Evolutionary conservation across 2,888 invertebrate species (phyloP).

Genomic region (Allophyes oxyacanthae): DNA sequence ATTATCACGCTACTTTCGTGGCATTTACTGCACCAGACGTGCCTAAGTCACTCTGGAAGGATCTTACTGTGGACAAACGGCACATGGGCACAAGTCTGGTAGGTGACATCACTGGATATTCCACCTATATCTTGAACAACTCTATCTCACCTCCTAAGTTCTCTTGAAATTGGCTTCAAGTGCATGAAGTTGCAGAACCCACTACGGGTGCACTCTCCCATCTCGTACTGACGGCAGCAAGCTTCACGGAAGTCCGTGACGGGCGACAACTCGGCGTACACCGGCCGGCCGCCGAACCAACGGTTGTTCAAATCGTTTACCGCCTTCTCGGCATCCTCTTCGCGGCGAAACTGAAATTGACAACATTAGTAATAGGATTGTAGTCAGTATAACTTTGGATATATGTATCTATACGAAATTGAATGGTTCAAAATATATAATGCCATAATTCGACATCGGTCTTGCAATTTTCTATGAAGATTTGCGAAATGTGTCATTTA

Average conservation of each 20-base stretch:
- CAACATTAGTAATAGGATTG: not conserved
- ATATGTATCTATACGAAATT: too few species aligned
- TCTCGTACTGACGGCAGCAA: slow-evolving; percentile 99
- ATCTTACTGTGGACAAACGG: too few species aligned
- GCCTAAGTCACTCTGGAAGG: too few species aligned
- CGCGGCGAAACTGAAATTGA: slow-evolving; percentile 94
- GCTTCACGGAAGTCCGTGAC: slow-evolving; percentile 99
- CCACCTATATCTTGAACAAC: not conserved
- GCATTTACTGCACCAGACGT: too few species aligned
- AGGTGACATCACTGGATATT: too few species aligned
- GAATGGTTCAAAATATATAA: too few species aligned
- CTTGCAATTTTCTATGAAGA: too few species aligned
- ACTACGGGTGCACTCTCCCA: slow-evolving; percentile 99
- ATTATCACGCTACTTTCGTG: too few species aligned
- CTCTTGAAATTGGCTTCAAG: slow-evolving; percentile 98
- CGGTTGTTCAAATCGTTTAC: slow-evolving; percentile 99
- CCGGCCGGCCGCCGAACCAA: slow-evolving; percentile 99
- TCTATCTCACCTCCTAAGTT: slow-evolving; percentile 92
- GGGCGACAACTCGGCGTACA: slow-evolving; percentile 99
- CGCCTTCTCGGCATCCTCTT: slow-evolving; percentile 99
- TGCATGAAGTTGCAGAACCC: slow-evolving; percentile 99
- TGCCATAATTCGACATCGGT: too few species aligned
- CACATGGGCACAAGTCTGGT: too few species aligned
- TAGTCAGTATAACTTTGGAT: not conserved
- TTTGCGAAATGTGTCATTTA: too few species aligned